Evolutionary conservation across 2,113 vertebrate genomes (phyloP), one percentile per base, ranked within the genome.

Genomic region (Labeo rohita): DNA sequence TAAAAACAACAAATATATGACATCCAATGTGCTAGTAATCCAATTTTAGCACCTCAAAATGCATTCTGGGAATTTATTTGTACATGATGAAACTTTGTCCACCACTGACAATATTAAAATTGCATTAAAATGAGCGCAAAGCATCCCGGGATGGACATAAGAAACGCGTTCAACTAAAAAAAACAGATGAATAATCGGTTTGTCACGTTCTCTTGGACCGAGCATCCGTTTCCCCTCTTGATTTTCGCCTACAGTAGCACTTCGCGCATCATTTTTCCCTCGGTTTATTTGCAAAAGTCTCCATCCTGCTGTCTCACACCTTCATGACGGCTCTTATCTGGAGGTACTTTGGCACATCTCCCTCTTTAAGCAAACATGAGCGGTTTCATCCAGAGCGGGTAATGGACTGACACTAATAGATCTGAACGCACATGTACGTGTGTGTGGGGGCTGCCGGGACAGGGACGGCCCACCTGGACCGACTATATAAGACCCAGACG

Each of bases 371-470:
- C 89, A 88, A 89, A 91, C 84, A 84, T 12, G 39, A 79, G 86
- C 81, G 86, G 87, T 86, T 88, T 88, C 45, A 84, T 54, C 76
- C 87, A 82, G 80, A 84, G 16, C 65, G 83, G 92, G 87, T 94
- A 95, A 95, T 95, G 94, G 92, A 87, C 90, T 83, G 94, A 92
- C 85, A 94, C 83, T 94, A 94, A 95, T 89, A 85, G 86, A 88
- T 88, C 83, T 66, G 45, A 85, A 85, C 70, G 70, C 81, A 23
- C 36, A 59, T 16, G 49, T 39, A 59, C 34, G 87, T 45, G 59
- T 23, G 83, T 63, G 43, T 84, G 87, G 52, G 83, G 23, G 78
- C 56, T 86, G 28, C 9, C 10, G 18, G 21, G 63, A n/a, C 6
- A n/a, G n/a, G 79, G 54, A 18, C 68, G 18, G 81, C 65, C 81